A percentile compares a stretch with the other conserved stretches of the same genome.
These are phyloP conservation scores for Laodelphax striatellus DNA, from an alignment of 1,140 invertebrate species.

Conservation along the genomic window DNA sequence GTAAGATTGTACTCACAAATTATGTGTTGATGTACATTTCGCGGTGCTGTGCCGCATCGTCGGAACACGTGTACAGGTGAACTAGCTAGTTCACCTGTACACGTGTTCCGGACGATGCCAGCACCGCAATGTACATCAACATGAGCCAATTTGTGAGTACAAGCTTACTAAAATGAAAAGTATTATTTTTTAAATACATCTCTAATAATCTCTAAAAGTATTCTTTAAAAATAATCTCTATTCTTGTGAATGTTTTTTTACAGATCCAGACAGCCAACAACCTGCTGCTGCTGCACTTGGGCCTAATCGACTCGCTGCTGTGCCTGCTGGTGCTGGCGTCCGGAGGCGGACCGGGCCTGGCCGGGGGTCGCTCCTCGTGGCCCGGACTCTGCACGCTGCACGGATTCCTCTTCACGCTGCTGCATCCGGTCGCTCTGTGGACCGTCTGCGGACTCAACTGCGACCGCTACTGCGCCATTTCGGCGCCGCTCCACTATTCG, in stretches of 20 bases:
- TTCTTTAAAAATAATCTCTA: no score
- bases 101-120: no score
- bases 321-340: slow-evolving; percentile 39
- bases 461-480: slow-evolving; percentile 65
- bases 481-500: slow-evolving; percentile 61
- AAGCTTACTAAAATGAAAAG: no score
- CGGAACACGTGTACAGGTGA: no score
- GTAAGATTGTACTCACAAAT: no score
- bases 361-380: slow-evolving; percentile 27
- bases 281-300: slow-evolving; percentile 55
- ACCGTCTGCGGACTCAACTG: slow-evolving; percentile 67
- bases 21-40: no score
- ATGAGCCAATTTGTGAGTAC: no score
- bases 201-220: no score
- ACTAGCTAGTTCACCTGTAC: no score
- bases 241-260: slow-evolving; percentile 21
- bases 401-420: slow-evolving; percentile 51
- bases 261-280: slow-evolving; percentile 52
- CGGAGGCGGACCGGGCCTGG: slow-evolving; percentile 28
- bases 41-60: no score
- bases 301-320: slow-evolving; percentile 50
- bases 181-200: no score
- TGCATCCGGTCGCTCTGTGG: slow-evolving; percentile 65
- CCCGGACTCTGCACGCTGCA: slow-evolving; percentile 45
- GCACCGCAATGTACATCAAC: no score